phyloP scores from a whole-genome alignment of 2,113 vertebrate genomes.

The Rhodinocichla rosea region DNA sequence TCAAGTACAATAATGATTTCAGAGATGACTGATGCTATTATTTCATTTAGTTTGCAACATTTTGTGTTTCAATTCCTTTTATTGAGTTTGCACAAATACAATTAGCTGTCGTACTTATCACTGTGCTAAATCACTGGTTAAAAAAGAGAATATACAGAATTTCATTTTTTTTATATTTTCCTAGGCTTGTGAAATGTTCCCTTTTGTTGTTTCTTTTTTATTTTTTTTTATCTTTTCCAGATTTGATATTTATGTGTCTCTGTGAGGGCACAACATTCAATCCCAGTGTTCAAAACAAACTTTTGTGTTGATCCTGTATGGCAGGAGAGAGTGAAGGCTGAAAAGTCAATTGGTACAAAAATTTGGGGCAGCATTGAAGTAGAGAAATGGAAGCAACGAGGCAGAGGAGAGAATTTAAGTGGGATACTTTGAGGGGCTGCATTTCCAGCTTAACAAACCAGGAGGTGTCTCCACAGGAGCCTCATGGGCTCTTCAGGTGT shows the following conservation, averaged over 20 bases:
- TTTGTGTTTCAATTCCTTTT: not conserved
- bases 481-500: not conserved
- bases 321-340: not conserved
- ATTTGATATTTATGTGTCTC: not conserved
- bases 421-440: not conserved
- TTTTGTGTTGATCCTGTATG: not conserved
- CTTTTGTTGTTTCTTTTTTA: not conserved
- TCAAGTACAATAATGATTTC: not conserved
- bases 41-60: not conserved
- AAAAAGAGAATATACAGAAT: not conserved
- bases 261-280: not conserved
- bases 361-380: not conserved
- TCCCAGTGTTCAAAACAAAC: accelerated
- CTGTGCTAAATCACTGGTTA: not conserved
- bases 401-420: not conserved
- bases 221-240: not conserved
- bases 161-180: not conserved
- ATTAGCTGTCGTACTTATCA: not conserved
- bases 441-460: not conserved
- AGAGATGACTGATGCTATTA: not conserved
- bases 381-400: not conserved
- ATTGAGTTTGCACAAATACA: not conserved
- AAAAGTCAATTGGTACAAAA: not conserved
- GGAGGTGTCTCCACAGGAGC: not conserved
- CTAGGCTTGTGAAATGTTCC: not conserved